These are phyloP conservation scores for Chionis minor DNA, from an alignment of 2,113 vertebrate genomes.

Conservation along the genomic window DNA sequence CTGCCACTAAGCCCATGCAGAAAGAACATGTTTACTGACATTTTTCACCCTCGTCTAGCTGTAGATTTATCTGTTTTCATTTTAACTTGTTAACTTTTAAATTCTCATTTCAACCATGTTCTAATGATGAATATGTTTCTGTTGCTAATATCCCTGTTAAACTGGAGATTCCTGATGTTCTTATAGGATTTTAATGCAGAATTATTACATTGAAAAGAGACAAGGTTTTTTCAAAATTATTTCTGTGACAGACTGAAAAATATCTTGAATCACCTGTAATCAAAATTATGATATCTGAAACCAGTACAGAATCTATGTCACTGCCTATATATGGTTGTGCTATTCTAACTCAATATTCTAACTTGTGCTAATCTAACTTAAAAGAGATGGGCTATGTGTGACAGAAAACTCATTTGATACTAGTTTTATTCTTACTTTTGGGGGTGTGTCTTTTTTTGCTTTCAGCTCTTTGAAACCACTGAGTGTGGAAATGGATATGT, in stretches of 20 bases:
- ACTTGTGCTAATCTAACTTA: neutral
- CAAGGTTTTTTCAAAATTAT: neutral
- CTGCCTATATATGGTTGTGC: neutral
- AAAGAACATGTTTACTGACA: neutral
- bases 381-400: neutral
- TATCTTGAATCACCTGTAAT: neutral
- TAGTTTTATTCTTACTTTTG: constrained; percentile 5
- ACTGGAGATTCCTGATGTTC: neutral
- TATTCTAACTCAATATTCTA: neutral
- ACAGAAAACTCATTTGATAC: neutral
- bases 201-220: neutral
- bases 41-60: neutral
- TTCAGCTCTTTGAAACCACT: constrained; percentile 88
- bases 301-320: neutral
- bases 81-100: neutral
- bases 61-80: neutral
- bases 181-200: neutral
- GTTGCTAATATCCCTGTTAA: neutral
- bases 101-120: neutral
- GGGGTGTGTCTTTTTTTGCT: neutral
- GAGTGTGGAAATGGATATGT: constrained; percentile 98
- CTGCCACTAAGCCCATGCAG: neutral
- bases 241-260: constrained; percentile 2
- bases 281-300: neutral
- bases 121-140: neutral